Evolutionary conservation across 2,113 vertebrate genomes (phyloP).

Genomic region (Microcebus lehilahytsara): DNA sequence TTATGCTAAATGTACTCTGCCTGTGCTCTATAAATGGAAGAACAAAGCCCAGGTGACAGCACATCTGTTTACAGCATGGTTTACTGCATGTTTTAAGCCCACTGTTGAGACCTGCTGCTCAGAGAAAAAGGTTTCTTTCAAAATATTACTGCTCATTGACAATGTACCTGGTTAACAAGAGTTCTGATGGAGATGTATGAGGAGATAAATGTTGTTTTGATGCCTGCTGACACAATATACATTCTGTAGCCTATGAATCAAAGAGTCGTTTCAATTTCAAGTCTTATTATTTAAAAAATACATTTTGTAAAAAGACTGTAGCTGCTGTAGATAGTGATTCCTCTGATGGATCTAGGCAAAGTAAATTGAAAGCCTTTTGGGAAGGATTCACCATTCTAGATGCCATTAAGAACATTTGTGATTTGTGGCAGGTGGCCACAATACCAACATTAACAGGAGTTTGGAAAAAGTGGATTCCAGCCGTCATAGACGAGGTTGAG

Average conservation of each 20-base stretch:
- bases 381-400: not conserved
- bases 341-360: not conserved
- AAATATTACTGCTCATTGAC: not conserved
- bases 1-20: not conserved
- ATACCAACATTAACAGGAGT: not conserved
- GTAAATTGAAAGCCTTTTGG: not conserved
- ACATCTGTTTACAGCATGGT: not conserved
- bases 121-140: not conserved
- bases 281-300: not conserved
- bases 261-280: not conserved
- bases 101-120: not conserved
- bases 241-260: not conserved
- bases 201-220: not conserved
- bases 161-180: not conserved
- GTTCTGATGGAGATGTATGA: not conserved
- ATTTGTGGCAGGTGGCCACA: not conserved
- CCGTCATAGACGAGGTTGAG: not conserved
- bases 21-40: not conserved
- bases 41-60: not conserved
- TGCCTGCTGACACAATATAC: not conserved
- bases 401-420: not conserved
- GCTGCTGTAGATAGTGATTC: not conserved
- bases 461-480: not conserved
- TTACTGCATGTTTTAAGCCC: not conserved
- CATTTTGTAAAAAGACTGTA: not conserved